phyloP scores from a whole-genome alignment of 1,140 invertebrate genomes.

The Bombus confusus region DNA sequence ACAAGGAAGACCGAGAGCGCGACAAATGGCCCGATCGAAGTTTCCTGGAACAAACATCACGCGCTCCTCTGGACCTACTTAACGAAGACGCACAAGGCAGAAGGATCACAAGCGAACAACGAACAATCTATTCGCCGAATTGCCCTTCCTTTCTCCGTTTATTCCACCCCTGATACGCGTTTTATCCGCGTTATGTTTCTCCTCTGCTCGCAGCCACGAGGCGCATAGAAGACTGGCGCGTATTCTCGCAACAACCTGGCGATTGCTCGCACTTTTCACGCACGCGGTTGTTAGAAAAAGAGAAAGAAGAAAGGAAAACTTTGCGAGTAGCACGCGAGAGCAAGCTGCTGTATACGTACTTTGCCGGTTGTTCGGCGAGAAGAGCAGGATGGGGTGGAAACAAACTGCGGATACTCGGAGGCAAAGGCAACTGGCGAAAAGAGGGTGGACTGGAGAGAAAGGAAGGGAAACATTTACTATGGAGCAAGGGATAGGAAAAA shows the following conservation, averaged over 20 bases:
- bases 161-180: slow-evolving; percentile 1
- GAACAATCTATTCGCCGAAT: slow-evolving; percentile 22
- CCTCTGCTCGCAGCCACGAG: slow-evolving; percentile 6
- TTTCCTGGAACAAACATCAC: no score
- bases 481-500: slow-evolving; percentile 27
- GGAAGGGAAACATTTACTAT: slow-evolving; percentile 15
- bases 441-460: not conserved
- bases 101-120: not conserved
- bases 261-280: slow-evolving; percentile 61
- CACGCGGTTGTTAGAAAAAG: slow-evolving; percentile 31
- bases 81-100: not conserved
- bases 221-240: slow-evolving; percentile 10
- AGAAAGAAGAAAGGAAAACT: slow-evolving; percentile 33
- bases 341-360: not conserved
- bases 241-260: not conserved
- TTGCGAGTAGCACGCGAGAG: not conserved
- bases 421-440: not conserved
- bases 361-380: slow-evolving; percentile 9
- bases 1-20: no score
- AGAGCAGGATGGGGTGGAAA: no score
- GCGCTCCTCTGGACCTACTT: no score
- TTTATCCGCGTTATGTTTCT: slow-evolving; percentile 23
- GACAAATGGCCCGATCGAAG: no score
- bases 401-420: not conserved
- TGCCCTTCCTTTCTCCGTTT: not conserved